Conservation (phyloP, 2,888 invertebrate species). For the Gisinianus flammeolus region DNA sequence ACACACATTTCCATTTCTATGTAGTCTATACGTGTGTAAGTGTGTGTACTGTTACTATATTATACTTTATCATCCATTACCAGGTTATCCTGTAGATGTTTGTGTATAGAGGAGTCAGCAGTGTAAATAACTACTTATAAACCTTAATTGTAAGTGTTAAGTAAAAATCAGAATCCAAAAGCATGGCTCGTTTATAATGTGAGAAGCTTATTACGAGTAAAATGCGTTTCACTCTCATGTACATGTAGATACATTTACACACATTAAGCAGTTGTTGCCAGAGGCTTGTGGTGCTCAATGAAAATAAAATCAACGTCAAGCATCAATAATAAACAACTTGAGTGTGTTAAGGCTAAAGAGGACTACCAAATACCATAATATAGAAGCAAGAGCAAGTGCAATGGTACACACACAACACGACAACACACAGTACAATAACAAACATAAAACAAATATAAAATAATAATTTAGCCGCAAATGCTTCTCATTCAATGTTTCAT, state of each 20-base stretch:
- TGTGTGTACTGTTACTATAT: no score
- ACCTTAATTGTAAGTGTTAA: slow-evolving; percentile 2
- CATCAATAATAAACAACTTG: slow-evolving; percentile 38
- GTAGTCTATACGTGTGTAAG: neutral
- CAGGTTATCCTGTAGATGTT: no score
- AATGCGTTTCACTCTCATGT: no score
- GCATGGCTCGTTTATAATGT: no score
- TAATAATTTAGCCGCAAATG: slow-evolving; percentile 3
- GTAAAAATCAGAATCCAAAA: neutral
- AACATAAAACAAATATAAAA: neutral
- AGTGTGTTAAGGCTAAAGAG: slow-evolving; percentile 27
- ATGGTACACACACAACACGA: neutral
- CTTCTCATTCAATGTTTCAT: neutral
- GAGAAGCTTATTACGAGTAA: neutral
- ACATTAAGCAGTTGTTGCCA: slow-evolving; percentile 16
- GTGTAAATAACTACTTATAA: neutral
- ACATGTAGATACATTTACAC: neutral
- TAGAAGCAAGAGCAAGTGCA: neutral
- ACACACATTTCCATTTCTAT: neutral
- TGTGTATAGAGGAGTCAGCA: neutral
- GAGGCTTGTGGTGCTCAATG: slow-evolving; percentile 28
- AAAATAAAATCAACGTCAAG: slow-evolving; percentile 38
- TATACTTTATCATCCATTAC: no score
- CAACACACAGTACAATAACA: neutral
- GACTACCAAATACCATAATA: neutral